Evolutionary conservation across 2,888 invertebrate genomes (phyloP), one percentile per base, ranked within the genome.

Genomic region (Pollenia angustigena): DNA sequence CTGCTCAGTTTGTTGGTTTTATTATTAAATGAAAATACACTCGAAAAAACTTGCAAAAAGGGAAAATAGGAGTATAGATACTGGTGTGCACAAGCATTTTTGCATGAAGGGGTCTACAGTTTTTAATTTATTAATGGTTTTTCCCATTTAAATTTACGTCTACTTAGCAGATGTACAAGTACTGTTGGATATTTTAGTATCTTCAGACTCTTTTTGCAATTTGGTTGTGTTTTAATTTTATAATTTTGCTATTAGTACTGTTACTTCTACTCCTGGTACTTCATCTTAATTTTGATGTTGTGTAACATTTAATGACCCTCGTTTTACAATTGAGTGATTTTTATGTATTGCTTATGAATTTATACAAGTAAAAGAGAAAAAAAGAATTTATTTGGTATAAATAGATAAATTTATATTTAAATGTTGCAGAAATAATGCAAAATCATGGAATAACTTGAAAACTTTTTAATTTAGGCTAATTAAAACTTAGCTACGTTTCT

Each of bases 281-380:
- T 81, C 81, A 87, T 87, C 78, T 81, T 60, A 50, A 62, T 81
- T 62, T 81, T 82, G 83, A 85, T 80, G 83, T 85, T 85, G 76
- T 83, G 72, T 80, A 87, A 85, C 79, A 81, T 81, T 85, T 87
- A 87, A 87, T 87, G 85, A 78, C 83, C 85, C 85, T 85, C 72
- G 85, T 87, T 85, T 87, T 83, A 78, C 83, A 81, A 72, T 78
- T 85, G 83, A 87, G 71, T 83, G 80, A 82, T 85, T 87, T 83
- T 83, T 68, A 83, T 83, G 54, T 75, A 81, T 86, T 71, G 71
- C 75, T 83, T 80, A 52, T 80, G 71, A 75, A 60, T 74, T 68
- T 64, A 58, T 11, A 16, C 23, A 14, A 2, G 10, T n/a, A 18
- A 14, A 48, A 62, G 44, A 9, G 40, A 23, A 58, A 78, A 16